Percentiles rank a stretch among this genome's conserved stretches.
Evolutionary conservation across 2,888 invertebrate species (phyloP).

Genomic region (Drosophila peninsularis): DNA sequence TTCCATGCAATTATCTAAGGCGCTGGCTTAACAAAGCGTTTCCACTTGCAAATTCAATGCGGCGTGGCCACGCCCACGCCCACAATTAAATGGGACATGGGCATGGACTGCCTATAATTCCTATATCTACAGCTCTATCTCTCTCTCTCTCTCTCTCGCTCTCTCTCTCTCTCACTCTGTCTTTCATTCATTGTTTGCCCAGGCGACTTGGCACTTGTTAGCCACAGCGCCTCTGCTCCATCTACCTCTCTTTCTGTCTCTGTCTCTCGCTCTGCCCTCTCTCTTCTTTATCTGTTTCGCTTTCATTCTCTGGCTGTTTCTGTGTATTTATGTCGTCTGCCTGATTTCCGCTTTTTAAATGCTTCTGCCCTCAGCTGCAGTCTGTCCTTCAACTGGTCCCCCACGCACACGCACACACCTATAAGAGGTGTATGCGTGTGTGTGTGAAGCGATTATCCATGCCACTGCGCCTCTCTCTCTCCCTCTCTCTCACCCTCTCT

Average conservation of each 20-base stretch:
- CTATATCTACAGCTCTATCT: not conserved
- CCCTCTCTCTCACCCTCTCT: not conserved
- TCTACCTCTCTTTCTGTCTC: not conserved
- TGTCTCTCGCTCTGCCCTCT: not conserved
- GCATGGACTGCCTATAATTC: constrained; percentile 2
- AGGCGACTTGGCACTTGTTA: constrained; percentile 41
- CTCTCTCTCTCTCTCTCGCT: constrained; percentile 9
- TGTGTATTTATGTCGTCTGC: constrained; percentile 72
- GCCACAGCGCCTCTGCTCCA: constrained; percentile 1
- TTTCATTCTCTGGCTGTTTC: constrained; percentile 17
- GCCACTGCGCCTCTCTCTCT: constrained; percentile 14
- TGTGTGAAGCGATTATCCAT: constrained; percentile 41
- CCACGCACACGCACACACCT: constrained; percentile 18
- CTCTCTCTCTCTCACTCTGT: constrained; percentile 5
- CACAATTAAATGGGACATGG: constrained; percentile 16
- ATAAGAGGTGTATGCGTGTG: not conserved
- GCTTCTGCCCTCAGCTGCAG: constrained; percentile 51
- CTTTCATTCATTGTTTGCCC: constrained; percentile 6
- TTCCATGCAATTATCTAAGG: constrained; percentile 47
- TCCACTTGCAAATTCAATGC: constrained; percentile 12
- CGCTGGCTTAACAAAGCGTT: constrained; percentile 16
- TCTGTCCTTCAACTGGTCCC: constrained; percentile 50
- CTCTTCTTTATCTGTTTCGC: constrained; percentile 5
- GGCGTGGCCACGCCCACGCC: constrained; percentile 21
- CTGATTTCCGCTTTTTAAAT: constrained; percentile 79